Evolutionary conservation across 2,113 vertebrate genomes (phyloP).

Genomic region (Vireo altiloquus): DNA sequence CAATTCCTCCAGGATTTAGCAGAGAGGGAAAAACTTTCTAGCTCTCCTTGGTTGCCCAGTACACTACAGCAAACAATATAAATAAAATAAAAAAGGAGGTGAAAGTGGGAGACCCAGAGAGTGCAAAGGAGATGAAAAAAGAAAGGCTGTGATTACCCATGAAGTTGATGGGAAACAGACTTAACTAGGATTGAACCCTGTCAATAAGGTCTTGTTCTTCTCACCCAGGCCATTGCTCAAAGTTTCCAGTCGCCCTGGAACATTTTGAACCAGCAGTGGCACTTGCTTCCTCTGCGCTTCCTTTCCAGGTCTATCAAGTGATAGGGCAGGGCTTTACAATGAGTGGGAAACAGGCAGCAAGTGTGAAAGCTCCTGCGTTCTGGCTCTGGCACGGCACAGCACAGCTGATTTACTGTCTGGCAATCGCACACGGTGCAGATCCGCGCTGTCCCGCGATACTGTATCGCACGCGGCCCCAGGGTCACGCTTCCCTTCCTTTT

Average conservation of each 20-base stretch:
- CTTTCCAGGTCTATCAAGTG: constrained; percentile 78
- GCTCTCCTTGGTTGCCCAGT: not conserved
- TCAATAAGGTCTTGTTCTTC: constrained; percentile 89
- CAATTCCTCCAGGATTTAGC: not conserved
- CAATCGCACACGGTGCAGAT: not conserved
- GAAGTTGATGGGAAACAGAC: constrained; percentile 74
- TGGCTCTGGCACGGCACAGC: constrained; percentile 44
- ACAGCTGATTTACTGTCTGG: constrained; percentile 41
- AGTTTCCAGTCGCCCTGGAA: constrained; percentile 91
- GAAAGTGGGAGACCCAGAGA: not conserved
- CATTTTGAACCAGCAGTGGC: constrained; percentile 84
- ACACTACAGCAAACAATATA: not conserved
- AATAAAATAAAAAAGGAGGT: not conserved
- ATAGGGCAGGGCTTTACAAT: constrained; percentile 73
- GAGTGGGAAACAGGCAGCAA: constrained; percentile 71
- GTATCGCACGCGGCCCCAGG: not conserved
- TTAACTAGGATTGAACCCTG: constrained; percentile 71
- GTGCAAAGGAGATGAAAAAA: not conserved
- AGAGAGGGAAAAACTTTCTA: not conserved
- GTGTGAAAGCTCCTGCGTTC: constrained; percentile 57
- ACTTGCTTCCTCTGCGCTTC: constrained; percentile 78
- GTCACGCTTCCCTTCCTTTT: not conserved
- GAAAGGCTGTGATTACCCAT: constrained; percentile 45
- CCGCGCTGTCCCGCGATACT: constrained; percentile 10
- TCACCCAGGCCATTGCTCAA: constrained; percentile 81